These are phyloP conservation scores for Meriones psammophilus DNA, from an alignment of 2,797 vertebrate genomes.

Conservation along the genomic window DNA sequence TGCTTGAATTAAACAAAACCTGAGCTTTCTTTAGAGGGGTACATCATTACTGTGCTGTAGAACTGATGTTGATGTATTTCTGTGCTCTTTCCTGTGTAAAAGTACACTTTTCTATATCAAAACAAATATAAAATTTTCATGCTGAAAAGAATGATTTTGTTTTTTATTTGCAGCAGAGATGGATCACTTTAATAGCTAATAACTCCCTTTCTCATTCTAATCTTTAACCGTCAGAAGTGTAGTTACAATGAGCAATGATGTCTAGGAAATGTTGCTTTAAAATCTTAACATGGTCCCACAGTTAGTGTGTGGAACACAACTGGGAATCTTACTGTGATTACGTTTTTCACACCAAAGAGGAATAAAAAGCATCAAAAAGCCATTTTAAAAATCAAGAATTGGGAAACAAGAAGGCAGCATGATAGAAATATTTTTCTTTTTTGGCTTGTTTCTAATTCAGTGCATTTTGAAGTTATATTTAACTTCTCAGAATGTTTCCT, in stretches of 20 bases:
- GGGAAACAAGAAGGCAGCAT: neutral
- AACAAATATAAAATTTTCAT: slow-evolving; percentile 37
- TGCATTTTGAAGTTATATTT: slow-evolving; percentile 24
- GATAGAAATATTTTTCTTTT: neutral
- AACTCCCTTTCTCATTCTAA: slow-evolving; percentile 26
- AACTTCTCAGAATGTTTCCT: neutral
- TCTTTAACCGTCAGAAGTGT: slow-evolving; percentile 7
- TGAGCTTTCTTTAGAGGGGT: neutral
- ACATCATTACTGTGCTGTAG: neutral
- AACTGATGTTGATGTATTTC: neutral
- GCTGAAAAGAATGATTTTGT: slow-evolving; percentile 7
- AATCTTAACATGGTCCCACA: neutral
- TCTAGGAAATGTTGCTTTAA: neutral
- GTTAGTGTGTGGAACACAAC: neutral
- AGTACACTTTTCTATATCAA: neutral
- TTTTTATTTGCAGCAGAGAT: slow-evolving; percentile 6
- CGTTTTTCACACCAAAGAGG: neutral
- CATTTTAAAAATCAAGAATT: slow-evolving; percentile 22
- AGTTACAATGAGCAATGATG: neutral
- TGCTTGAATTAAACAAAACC: neutral
- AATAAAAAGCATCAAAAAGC: neutral
- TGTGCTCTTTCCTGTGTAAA: neutral
- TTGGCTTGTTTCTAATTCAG: neutral
- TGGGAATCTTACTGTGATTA: neutral
- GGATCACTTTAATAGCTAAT: slow-evolving; percentile 54